Base-by-base conservation (phyloP, 2,113 vertebrate genomes). In the Vulpes vulpes region DNA sequence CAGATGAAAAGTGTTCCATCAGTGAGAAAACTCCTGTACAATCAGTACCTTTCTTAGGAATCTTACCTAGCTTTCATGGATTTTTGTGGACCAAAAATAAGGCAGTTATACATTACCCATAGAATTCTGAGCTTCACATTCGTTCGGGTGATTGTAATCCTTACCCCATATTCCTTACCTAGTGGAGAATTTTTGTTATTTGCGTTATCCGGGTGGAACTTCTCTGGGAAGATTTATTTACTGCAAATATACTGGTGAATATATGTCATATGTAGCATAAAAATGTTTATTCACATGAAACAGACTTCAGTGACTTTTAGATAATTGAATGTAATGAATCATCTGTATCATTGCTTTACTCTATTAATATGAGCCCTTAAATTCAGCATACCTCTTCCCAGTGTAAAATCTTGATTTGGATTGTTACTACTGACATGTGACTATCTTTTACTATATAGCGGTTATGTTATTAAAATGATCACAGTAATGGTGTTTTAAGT, bases 1-100 rank as follows among this genome's bases (percentile, higher is more conserved):
- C 95, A 97, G 62, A 95, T 79, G 94, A 79, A 53, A 62, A 85
- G 83, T 93, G 62, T 90, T 95, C 92, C 78, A 55, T 97, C 67
- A 59, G 35, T 55, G 65, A 93, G 82, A 73, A 95, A 96, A 89
- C 76, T 35, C 38, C 62, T 69, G 11, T 30, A 60, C 35, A 76
- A 2, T 85, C 65, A 84, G 51, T 86, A 38, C 38, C 23, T 80
- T 94, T 89, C 78, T 49, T 64, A 91, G 55, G 95, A 89, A 73
- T 93, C 67, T 82, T 73, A 16, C 64, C 64, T 85, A 32, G 81
- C 38, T 71, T 53, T 94, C 22, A 17, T 27, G 74, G 55, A 86
- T 97, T 93, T 93, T 84, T 91, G 20, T 93, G 53, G 38, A 71
- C 59, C 74, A n/a, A 82, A 93, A 91, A 62, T 38, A 82, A 86